Percentiles rank a stretch among this genome's conserved stretches.
Conservation (phyloP, 1,140 invertebrate genomes). For the fruit fly (Drosophila melanogaster) region Release_6_plus_ISO1_MT NC_004354.4:12612501-12613000, state of each 20-base stretch:
- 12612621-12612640: constrained; percentile 1
- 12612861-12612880: too few relatives aligned
- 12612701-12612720: not conserved
- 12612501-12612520: constrained; percentile 18
- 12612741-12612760: not conserved
- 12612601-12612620: constrained; percentile 1
- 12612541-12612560: not conserved
- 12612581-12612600: not conserved
- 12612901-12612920: too few relatives aligned
- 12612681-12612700: not conserved
- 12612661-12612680: constrained; percentile 51
- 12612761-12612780: constrained; percentile 33
- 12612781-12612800: not conserved
- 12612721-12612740: not conserved
- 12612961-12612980: not conserved
- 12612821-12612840: too few relatives aligned
- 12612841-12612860: too few relatives aligned
- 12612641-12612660: not conserved
- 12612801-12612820: too few relatives aligned
- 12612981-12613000: not conserved
- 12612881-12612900: too few relatives aligned
- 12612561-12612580: not conserved
- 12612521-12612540: constrained; percentile 7
- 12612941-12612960: too few relatives aligned
- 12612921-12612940: too few relatives aligned